Evolutionary conservation across 2,888 invertebrate genomes (phyloP).

Genomic region (Noctua pronuba): DNA sequence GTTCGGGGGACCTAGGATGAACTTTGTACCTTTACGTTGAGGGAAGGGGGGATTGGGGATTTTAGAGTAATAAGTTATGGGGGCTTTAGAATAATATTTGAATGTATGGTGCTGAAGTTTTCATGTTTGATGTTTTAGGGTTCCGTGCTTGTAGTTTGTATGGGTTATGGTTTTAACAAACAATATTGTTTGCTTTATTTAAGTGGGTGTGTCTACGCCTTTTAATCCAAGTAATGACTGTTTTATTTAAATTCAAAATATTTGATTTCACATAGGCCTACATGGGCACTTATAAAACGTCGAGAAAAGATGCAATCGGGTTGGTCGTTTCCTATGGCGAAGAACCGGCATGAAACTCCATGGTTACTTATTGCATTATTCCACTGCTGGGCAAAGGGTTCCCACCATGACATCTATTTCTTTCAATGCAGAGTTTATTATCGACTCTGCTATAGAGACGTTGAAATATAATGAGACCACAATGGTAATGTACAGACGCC

Average conservation of each 20-base stretch:
- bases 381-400: background rate
- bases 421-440: background rate
- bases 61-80: constrained; percentile 14
- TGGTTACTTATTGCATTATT: background rate
- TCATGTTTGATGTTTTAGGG: background rate
- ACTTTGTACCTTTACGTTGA: constrained; percentile 26
- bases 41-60: background rate
- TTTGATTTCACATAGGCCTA: too few relatives aligned
- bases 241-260: too few relatives aligned
- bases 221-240: background rate
- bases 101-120: constrained; percentile 5
- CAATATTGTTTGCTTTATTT: background rate
- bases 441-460: background rate
- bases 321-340: too few relatives aligned
- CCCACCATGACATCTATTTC: background rate
- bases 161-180: background rate
- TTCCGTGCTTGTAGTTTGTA: background rate
- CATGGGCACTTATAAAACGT: too few relatives aligned
- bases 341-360: too few relatives aligned
- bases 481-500: background rate
- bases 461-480: background rate
- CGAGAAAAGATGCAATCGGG: too few relatives aligned
- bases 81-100: background rate
- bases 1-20: constrained; percentile 37
- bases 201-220: background rate